Base-by-base conservation (phyloP, 2,888 invertebrate genomes). In the Plutella xylostella region DNA sequence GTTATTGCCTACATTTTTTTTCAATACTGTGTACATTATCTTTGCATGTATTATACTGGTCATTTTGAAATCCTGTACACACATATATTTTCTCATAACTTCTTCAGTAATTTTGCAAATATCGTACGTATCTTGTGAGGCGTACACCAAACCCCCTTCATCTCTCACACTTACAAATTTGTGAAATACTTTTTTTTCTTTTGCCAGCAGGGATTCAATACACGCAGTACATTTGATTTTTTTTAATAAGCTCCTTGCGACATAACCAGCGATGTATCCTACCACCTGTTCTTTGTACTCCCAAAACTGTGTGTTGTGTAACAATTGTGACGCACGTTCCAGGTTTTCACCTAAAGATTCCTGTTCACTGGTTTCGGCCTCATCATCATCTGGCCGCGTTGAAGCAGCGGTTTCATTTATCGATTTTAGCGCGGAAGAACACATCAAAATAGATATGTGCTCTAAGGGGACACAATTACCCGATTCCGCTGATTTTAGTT, bases 381-480 rank as follows among this genome's bases (percentile, higher is more conserved):
- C 19, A 18, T 35, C 42, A 14, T 42, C 45, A n/a, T 41, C 42
- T 19, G 17, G 12, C 6, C 40, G 35, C 11, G 12, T 33, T 42
- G 28, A 35, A 15, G 45, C 22, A 43, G 20, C 30, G 21, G 48
- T 47, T 25, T 30, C 40, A 33, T 49, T 51, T 18, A 50, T 51
- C 25, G 45, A 45, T 46, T 51, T 47, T 9, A 48, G 31, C 33
- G 49, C 39, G 7, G 52, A 51, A 15, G 48, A 11, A 15, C 52
- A 48, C 22, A 7, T 51, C 17, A 51, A 38, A 43, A 51, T 42
- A 39, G 43, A 41, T 15, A 51, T 49, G 33, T 51, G 46, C 45
- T 53, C 51, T 11, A 53, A 33, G n/a, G 51, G 49, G 2, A 46
- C 21, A 20, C 51, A 52, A 38, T 54, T 54, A 15, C 51, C 52